These are phyloP conservation scores for Hippocampus barbouri DNA, from an alignment of 2,113 vertebrate genomes.

Conservation along the genomic window DNA sequence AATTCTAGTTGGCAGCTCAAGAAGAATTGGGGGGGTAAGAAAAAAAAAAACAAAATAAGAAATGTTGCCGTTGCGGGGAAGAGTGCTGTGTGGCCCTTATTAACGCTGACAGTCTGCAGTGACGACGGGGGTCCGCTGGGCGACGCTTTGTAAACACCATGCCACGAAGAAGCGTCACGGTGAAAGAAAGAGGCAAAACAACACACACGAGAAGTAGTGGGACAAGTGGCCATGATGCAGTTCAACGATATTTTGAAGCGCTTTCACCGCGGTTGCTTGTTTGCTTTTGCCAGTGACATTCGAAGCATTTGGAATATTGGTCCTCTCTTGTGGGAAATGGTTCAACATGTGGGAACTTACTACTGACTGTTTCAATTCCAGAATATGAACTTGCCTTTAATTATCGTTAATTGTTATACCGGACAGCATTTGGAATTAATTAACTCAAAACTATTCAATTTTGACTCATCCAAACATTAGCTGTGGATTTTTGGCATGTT, in stretches of 20 bases:
- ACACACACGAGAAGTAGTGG: not conserved
- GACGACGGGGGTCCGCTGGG: conserved; percentile 42
- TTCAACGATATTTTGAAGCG: not conserved
- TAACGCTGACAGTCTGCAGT: conserved; percentile 56
- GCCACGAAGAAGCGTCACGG: not conserved
- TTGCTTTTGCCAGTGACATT: not conserved
- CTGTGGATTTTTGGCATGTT: too few relatives aligned
- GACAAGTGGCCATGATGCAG: not conserved
- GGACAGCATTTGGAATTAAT: too few relatives aligned
- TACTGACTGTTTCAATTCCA: too few relatives aligned
- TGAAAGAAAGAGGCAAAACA: not conserved
- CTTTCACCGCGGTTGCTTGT: not conserved
- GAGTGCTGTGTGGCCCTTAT: conserved; percentile 43
- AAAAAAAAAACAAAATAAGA: conserved; percentile 12
- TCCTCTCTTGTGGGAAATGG: too few relatives aligned
- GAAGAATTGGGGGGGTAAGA: not conserved
- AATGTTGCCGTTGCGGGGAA: conserved; percentile 32
- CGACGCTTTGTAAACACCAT: conserved; percentile 37
- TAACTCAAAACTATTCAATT: too few relatives aligned
- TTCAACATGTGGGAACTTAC: too few relatives aligned
- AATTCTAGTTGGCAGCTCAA: conserved; percentile 45
- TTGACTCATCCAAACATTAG: too few relatives aligned
- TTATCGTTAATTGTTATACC: too few relatives aligned
- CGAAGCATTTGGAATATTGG: too few relatives aligned
- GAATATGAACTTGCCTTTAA: too few relatives aligned